Evolutionary conservation across 2,113 vertebrate species (phyloP).

Genomic region (Hirundichthys speculiger): DNA sequence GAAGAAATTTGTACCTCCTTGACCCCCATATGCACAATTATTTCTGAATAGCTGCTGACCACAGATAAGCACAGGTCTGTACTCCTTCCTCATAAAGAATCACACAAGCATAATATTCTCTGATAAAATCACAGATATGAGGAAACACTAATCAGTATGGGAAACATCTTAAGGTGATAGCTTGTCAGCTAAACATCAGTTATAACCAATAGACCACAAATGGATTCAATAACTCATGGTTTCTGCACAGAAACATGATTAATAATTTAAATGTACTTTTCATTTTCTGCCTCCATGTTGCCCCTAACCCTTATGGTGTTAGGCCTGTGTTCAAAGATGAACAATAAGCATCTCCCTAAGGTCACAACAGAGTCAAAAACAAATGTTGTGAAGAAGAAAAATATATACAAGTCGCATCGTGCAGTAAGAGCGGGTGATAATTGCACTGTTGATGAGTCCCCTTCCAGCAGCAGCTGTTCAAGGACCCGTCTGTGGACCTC

Average conservation of each 20-base stretch:
- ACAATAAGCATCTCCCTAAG: background rate
- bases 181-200: background rate
- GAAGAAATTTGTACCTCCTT: background rate
- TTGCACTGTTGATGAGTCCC: no score
- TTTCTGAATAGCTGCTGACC: conserved; percentile 14
- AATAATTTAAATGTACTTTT: background rate
- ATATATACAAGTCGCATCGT: no score
- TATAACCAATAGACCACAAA: conserved; percentile 24
- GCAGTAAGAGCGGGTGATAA: no score
- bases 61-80: background rate
- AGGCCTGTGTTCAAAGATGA: background rate
- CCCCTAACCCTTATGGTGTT: background rate
- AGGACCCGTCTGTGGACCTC: no score
- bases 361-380: no score
- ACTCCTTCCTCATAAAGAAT: background rate
- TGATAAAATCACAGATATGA: conserved; percentile 4
- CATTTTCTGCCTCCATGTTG: background rate
- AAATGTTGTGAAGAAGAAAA: no score
- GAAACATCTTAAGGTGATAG: conserved; percentile 5
- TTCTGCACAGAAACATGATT: background rate
- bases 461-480: no score
- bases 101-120: conserved; percentile 12
- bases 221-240: background rate
- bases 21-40: background rate
- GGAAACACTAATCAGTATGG: conserved; percentile 1